A percentile compares a stretch with the other conserved stretches of the same genome.
Evolutionary conservation across 2,888 invertebrate species (phyloP).

Genomic region (Ectemnius continuus): DNA sequence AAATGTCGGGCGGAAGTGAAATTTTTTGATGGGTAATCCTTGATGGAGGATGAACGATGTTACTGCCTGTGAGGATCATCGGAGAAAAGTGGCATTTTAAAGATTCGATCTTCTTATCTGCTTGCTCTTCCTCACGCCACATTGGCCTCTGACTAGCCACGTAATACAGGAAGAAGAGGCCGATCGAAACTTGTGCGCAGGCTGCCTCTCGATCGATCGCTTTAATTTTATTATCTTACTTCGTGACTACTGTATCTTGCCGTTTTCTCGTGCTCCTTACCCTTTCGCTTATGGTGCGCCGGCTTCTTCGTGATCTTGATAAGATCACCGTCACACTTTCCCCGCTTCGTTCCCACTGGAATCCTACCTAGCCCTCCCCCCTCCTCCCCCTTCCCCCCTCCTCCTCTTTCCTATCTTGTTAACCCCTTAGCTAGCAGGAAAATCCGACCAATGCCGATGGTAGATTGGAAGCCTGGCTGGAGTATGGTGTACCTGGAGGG

Average conservation of each 20-base stretch:
- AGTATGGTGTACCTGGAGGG: no score
- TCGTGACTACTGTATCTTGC: constrained; percentile 52
- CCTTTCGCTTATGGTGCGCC: neutral
- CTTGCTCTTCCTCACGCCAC: neutral
- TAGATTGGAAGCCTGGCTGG: no score
- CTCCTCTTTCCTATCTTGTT: neutral
- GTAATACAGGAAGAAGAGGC: constrained; percentile 48
- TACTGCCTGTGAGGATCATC: constrained; percentile 6
- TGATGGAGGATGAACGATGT: no score
- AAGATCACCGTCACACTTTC: constrained; percentile 38
- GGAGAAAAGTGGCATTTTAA: neutral
- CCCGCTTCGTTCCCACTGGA: constrained; percentile 19
- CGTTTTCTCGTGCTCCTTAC: constrained; percentile 3
- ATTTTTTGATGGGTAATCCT: constrained; percentile 3
- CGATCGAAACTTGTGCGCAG: constrained; percentile 43
- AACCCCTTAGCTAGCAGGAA: neutral
- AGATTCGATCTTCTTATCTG: constrained; percentile 6
- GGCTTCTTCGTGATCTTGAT: constrained; percentile 32
- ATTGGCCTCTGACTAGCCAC: constrained; percentile 18
- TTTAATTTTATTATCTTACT: constrained; percentile 67
- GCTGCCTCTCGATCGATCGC: constrained; percentile 60
- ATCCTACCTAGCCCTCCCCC: constrained; percentile 30
- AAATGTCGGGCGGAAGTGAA: no score
- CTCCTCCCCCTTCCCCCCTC: neutral
- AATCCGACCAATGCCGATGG: no score